A percentile compares a stretch with the other conserved stretches of the same genome.
These are phyloP conservation scores for Drosophila jambulina DNA, from an alignment of 1,140 invertebrate species.

Conservation along the genomic window DNA sequence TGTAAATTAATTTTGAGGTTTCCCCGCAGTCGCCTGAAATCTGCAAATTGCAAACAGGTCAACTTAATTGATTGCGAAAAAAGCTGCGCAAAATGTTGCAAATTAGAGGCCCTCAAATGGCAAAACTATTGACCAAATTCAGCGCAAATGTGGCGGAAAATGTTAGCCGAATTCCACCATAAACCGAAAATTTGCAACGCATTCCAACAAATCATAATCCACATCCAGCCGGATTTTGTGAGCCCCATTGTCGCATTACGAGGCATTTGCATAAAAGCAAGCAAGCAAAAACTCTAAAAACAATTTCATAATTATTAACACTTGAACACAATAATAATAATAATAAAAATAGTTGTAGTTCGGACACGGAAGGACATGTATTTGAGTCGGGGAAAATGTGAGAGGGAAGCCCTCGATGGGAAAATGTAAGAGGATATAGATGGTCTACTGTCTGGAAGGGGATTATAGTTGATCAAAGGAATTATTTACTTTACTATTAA, in stretches of 20 bases:
- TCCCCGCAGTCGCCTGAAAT: neutral
- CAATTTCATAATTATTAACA: constrained; percentile 47
- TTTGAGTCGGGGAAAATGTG: neutral
- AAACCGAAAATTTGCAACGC: constrained; percentile 9
- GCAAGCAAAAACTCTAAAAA: constrained; percentile 24
- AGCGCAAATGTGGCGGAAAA: constrained; percentile 31
- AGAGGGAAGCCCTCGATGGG: neutral
- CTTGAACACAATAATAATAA: constrained; percentile 1
- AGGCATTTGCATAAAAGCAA: constrained; percentile 51
- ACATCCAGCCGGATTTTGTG: neutral
- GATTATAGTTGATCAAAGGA: neutral
- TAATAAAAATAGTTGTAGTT: neutral
- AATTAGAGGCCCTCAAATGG: constrained; percentile 27
- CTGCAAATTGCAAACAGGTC: constrained; percentile 16
- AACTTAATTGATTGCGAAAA: constrained; percentile 22
- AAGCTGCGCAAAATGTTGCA: neutral
- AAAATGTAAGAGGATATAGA: neutral
- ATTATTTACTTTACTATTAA: neutral
- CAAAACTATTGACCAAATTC: constrained; percentile 42
- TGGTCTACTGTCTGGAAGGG: neutral
- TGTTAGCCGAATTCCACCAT: constrained; percentile 29
- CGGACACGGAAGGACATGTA: neutral
- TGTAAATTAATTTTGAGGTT: constrained; percentile 19
- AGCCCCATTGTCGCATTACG: constrained; percentile 42
- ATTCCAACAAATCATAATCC: constrained; percentile 26